A percentile compares a stretch with the other conserved stretches of the same genome.
Conservation (phyloP, 1,140 invertebrate genomes). For the Monomorium pharaonis region DNA sequence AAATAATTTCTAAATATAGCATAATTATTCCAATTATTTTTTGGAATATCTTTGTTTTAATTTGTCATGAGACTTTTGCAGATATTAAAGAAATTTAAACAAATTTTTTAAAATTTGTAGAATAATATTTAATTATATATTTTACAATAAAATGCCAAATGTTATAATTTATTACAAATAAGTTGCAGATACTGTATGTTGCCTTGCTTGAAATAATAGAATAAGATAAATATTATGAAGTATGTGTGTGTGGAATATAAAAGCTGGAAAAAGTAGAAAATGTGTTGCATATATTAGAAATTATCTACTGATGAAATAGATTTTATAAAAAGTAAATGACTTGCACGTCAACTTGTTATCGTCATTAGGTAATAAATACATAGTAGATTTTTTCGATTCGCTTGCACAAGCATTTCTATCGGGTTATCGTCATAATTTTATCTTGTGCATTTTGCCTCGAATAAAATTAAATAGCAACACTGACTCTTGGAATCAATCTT, state of each 20-base stretch:
- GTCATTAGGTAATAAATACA: conserved; percentile 15
- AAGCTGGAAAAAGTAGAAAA: background rate
- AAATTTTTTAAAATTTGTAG: background rate
- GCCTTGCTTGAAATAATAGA: background rate
- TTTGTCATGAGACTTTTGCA: background rate
- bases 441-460: background rate
- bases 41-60: background rate
- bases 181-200: too few relatives aligned
- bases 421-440: conserved; percentile 10
- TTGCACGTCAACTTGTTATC: conserved; percentile 20
- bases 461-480: background rate
- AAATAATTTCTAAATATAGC: background rate
- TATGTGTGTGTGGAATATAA: conserved; percentile 22
- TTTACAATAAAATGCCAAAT: background rate
- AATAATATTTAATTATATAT: background rate
- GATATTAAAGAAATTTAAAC: background rate
- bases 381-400: background rate
- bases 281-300: background rate
- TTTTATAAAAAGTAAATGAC: conserved; percentile 5
- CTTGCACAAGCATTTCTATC: conserved; percentile 7
- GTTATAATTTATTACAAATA: background rate
- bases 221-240: background rate
- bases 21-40: background rate
- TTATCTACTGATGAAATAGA: background rate
- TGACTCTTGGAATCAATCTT: conserved; percentile 3